These are phyloP conservation scores for Eledone cirrhosa DNA, from an alignment of 2,888 invertebrate species.

Conservation along the genomic window DNA sequence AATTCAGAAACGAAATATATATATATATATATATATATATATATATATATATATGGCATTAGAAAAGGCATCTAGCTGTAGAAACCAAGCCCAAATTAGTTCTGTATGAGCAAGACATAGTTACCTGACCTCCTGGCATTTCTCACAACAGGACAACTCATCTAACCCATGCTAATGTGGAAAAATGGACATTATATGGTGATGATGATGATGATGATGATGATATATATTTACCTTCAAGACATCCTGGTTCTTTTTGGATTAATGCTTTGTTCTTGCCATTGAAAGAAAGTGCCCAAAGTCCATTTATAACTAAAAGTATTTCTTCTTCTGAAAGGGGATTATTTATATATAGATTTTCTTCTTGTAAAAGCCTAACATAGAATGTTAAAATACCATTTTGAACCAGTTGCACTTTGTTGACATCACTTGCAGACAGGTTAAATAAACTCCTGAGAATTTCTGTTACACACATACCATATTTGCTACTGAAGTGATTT, in stretches of 20 bases:
- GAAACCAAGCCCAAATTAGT: too few relatives aligned
- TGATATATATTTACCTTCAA: conserved; percentile 55
- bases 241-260: conserved; percentile 46
- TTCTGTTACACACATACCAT: conserved; percentile 60
- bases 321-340: conserved; percentile 46
- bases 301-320: conserved; percentile 49
- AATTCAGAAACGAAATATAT: too few relatives aligned
- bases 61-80: too few relatives aligned
- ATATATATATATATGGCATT: too few relatives aligned
- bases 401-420: conserved; percentile 56
- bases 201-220: too few relatives aligned
- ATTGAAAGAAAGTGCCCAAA: conserved; percentile 62
- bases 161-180: too few relatives aligned
- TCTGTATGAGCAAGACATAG: too few relatives aligned
- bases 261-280: conserved; percentile 52
- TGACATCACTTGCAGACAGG: conserved; percentile 54
- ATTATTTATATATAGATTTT: conserved; percentile 26
- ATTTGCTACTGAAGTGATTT: conserved; percentile 55
- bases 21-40: too few relatives aligned
- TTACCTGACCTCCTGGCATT: too few relatives aligned
- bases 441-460: conserved; percentile 57
- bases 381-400: conserved; percentile 50
- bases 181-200: too few relatives aligned
- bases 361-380: conserved; percentile 39
- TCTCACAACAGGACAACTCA: too few relatives aligned